A percentile compares a stretch with the other conserved stretches of the same genome.
Evolutionary conservation across 1,140 invertebrate species (phyloP).

Genomic region (Mylabris phalerata): DNA sequence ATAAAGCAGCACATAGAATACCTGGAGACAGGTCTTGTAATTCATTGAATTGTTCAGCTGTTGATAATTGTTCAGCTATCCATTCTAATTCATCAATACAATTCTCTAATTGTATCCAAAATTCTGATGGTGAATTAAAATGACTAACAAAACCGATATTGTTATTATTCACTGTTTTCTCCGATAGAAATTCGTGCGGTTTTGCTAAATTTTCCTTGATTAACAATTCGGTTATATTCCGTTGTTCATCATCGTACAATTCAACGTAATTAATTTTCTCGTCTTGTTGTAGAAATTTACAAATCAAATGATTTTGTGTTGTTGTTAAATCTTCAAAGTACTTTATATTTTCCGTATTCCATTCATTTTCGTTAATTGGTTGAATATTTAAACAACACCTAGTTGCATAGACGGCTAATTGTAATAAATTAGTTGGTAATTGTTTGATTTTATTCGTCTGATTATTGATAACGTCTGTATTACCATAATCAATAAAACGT

Average conservation of each 20-base stretch:
- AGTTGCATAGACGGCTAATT: slow-evolving; percentile 50
- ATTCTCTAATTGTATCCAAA: slow-evolving; percentile 63
- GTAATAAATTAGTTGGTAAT: slow-evolving; percentile 48
- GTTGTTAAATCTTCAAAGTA: slow-evolving; percentile 50
- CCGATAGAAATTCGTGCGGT: slow-evolving; percentile 24
- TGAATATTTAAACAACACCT: slow-evolving; percentile 58
- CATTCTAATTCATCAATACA: slow-evolving; percentile 54
- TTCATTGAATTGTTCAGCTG: slow-evolving; percentile 48
- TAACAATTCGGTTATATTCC: slow-evolving; percentile 54
- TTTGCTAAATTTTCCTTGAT: slow-evolving; percentile 44
- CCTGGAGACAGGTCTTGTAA: slow-evolving; percentile 48
- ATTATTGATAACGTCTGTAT: slow-evolving; percentile 62
- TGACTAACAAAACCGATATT: slow-evolving; percentile 58
- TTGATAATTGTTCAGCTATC: slow-evolving; percentile 51
- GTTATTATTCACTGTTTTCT: slow-evolving; percentile 45
- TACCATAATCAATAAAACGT: slow-evolving; percentile 78
- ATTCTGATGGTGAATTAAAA: slow-evolving; percentile 58
- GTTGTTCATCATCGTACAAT: slow-evolving; percentile 51
- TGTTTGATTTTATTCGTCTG: slow-evolving; percentile 48
- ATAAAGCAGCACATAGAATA: slow-evolving; percentile 59
- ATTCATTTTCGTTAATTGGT: slow-evolving; percentile 54
- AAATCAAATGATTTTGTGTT: slow-evolving; percentile 37
- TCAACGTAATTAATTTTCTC: slow-evolving; percentile 55
- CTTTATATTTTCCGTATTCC: slow-evolving; percentile 54
- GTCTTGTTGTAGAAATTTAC: slow-evolving; percentile 52